These are phyloP conservation scores for Ectobius pallidus DNA, from an alignment of 2,888 invertebrate genomes.

Conservation along the genomic window DNA sequence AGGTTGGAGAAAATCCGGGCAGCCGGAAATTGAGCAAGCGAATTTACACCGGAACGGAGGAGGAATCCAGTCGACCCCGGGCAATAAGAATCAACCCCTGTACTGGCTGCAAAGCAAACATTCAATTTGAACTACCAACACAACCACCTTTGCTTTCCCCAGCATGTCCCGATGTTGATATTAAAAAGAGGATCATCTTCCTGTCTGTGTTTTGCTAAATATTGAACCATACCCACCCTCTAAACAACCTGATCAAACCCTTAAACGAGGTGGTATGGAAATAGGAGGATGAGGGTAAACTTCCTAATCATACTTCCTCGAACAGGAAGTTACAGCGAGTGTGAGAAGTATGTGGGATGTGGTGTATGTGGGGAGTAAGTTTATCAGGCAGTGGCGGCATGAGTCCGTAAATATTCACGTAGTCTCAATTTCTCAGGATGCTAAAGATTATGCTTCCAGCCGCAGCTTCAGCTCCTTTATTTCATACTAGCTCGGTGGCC, in stretches of 20 bases:
- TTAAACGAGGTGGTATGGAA: neutral
- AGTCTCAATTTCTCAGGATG: too few species aligned
- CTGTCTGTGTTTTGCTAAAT: constrained; percentile 20
- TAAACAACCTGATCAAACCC: constrained; percentile 11
- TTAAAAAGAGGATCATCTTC: constrained; percentile 2
- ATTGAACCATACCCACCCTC: neutral
- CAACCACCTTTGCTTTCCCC: neutral
- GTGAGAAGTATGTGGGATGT: neutral
- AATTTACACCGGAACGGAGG: constrained; percentile 36
- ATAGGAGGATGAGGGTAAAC: too few species aligned
- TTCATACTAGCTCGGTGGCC: too few species aligned
- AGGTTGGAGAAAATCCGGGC: constrained; percentile 35
- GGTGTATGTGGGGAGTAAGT: too few species aligned
- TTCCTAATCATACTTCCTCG: constrained; percentile 10
- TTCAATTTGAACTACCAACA: neutral
- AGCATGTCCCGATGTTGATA: neutral
- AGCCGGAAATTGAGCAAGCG: constrained; percentile 41
- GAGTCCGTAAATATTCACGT: too few species aligned
- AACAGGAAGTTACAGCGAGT: constrained; percentile 5
- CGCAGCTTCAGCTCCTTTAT: too few species aligned
- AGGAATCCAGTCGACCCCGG: neutral
- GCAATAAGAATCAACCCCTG: neutral
- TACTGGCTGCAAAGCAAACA: neutral
- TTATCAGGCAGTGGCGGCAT: too few species aligned
- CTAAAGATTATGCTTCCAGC: too few species aligned